A percentile compares a stretch with the other conserved stretches of the same genome.
phyloP scores from a whole-genome alignment of 2,888 invertebrate genomes.

The Mycalesis mineus region DNA sequence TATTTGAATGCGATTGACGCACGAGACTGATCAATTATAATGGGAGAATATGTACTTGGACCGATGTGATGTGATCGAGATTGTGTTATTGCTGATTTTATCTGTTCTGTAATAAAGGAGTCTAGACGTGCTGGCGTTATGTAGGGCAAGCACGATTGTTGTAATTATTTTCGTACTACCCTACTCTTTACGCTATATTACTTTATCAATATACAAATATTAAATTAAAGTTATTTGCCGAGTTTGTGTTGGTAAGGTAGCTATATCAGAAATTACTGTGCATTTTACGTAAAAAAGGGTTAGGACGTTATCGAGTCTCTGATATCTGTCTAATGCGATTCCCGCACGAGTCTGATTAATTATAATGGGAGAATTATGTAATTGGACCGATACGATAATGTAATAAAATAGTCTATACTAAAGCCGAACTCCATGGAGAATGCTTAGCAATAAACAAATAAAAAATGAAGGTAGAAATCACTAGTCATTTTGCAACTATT shows the following conservation, averaged over 20 bases:
- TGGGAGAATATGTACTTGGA: slow-evolving; percentile 17
- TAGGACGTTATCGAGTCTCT: slow-evolving; percentile 63
- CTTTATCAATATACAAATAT: too few relatives aligned
- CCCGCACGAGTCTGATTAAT: slow-evolving; percentile 71
- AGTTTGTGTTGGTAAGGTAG: too few relatives aligned
- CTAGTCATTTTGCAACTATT: too few relatives aligned
- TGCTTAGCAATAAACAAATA: too few relatives aligned
- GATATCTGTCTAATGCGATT: slow-evolving; percentile 72
- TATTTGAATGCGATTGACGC: slow-evolving; percentile 75
- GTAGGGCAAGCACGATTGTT: background rate
- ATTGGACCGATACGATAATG: slow-evolving; percentile 1
- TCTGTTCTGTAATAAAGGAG: slow-evolving; percentile 8
- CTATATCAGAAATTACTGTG: too few relatives aligned
- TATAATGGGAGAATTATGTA: slow-evolving; percentile 33
- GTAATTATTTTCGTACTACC: background rate
- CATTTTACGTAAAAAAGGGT: too few relatives aligned
- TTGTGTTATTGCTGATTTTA: slow-evolving; percentile 12
- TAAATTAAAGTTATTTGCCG: too few relatives aligned
- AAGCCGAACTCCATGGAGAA: too few relatives aligned
- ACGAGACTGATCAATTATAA: slow-evolving; percentile 61
- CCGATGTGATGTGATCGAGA: background rate
- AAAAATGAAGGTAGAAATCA: too few relatives aligned
- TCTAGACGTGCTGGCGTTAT: slow-evolving; percentile 12
- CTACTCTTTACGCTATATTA: too few relatives aligned
- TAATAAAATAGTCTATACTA: slow-evolving; percentile 14